Conservation (phyloP, 2,797 vertebrate genomes). For the Amphiprion clarkii region DNA sequence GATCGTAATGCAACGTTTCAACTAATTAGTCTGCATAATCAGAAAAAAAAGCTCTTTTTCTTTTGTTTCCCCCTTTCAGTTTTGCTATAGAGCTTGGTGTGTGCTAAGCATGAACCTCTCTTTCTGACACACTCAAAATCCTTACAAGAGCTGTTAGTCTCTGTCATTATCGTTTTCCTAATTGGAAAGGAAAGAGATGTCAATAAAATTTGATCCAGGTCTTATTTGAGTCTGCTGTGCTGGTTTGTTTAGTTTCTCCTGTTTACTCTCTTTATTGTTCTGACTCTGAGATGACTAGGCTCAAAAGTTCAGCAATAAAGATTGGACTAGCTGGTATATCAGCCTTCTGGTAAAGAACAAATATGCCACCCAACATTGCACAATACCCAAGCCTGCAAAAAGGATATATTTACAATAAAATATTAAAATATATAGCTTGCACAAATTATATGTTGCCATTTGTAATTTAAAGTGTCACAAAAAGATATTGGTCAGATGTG, state of each 20-base stretch:
- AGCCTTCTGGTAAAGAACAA: slow-evolving; percentile 12
- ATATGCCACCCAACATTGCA: slow-evolving; percentile 10
- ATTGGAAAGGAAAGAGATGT: slow-evolving; percentile 58
- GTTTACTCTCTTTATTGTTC: slow-evolving; percentile 75
- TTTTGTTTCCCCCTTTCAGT: background rate
- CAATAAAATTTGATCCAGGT: slow-evolving; percentile 60
- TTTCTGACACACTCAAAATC: background rate
- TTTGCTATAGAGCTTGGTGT: background rate
- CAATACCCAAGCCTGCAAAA: background rate
- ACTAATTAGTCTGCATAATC: slow-evolving; percentile 6
- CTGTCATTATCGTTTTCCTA: slow-evolving; percentile 42
- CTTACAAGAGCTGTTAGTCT: slow-evolving; percentile 22
- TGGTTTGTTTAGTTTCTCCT: slow-evolving; percentile 44
- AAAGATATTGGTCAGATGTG: background rate
- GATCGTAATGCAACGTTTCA: background rate
- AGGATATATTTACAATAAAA: background rate
- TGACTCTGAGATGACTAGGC: slow-evolving; percentile 23
- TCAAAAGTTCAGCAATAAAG: slow-evolving; percentile 62
- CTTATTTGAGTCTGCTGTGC: slow-evolving; percentile 52
- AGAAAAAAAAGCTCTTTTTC: background rate
- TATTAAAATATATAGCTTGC: background rate
- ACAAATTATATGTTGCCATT: background rate
- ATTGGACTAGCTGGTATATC: slow-evolving; percentile 30
- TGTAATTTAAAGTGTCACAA: background rate
- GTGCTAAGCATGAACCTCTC: background rate